A percentile compares a stretch with the other conserved stretches of the same genome.
These are phyloP conservation scores for Archaeoteleia sp. DNA, from an alignment of 2,888 invertebrate species.

Conservation along the genomic window DNA sequence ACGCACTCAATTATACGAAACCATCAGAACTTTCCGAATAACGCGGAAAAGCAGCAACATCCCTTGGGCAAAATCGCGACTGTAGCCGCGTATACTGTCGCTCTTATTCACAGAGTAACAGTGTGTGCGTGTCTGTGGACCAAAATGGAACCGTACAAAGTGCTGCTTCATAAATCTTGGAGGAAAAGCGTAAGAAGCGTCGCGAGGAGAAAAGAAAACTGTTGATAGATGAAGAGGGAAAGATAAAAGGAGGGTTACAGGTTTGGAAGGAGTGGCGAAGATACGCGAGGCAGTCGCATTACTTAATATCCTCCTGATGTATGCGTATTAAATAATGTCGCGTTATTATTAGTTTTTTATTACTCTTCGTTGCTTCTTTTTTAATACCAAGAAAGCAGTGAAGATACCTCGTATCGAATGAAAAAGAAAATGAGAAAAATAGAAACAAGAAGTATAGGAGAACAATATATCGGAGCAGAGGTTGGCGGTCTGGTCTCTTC, in stretches of 20 bases:
- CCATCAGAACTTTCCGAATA: slow-evolving; percentile 50
- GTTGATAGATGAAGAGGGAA: slow-evolving; percentile 67
- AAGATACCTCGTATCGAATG: slow-evolving; percentile 26
- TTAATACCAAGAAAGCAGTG: neutral
- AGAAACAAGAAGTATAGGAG: slow-evolving; percentile 58
- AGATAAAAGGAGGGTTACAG: slow-evolving; percentile 47
- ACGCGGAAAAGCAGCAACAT: slow-evolving; percentile 37
- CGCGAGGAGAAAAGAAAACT: slow-evolving; percentile 63
- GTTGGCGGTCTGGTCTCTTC: slow-evolving; percentile 62
- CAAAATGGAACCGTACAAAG: slow-evolving; percentile 70
- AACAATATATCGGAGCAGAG: slow-evolving; percentile 64
- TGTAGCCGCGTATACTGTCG: slow-evolving; percentile 22
- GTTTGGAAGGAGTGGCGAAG: slow-evolving; percentile 47
- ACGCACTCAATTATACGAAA: slow-evolving; percentile 51
- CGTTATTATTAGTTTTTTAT: slow-evolving; percentile 20
- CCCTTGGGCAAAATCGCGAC: slow-evolving; percentile 47
- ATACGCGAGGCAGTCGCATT: slow-evolving; percentile 57
- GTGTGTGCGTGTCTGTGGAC: slow-evolving; percentile 57
- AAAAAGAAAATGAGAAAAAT: slow-evolving; percentile 42
- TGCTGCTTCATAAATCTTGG: slow-evolving; percentile 70
- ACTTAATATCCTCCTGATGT: slow-evolving; percentile 58
- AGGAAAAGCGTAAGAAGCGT: slow-evolving; percentile 47
- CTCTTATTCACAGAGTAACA: slow-evolving; percentile 32
- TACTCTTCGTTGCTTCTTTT: too few species aligned
- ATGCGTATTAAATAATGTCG: slow-evolving; percentile 62